Base-by-base conservation (phyloP, 2,888 invertebrate genomes). In the Leucoma salicis region DNA sequence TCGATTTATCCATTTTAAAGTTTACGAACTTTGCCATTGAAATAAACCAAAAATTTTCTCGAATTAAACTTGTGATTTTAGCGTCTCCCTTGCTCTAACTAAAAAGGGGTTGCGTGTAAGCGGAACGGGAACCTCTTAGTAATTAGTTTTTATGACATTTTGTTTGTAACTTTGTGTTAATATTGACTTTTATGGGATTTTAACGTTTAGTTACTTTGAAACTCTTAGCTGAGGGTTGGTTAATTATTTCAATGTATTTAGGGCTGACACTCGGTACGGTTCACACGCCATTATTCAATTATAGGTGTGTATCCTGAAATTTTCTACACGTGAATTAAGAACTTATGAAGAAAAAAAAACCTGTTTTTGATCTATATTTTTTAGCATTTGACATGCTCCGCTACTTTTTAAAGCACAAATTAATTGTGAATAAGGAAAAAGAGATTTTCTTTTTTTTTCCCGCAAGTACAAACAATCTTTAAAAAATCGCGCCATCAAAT, bases 31-130 rank as follows among this genome's bases (percentile, higher is more conserved):
- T 33, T 18, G 33, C 50, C 48, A 46, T 41, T 16, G 42, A 58
- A 56, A 60, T 56, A 63, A 46, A 63, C 56, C 44, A 48, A 54
- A 52, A 63, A 60, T 58, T 60, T 63, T 45, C 42, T 49, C 46
- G 51, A 54, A 60, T 60, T 63, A 45, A 58, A 58, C 48, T 60
- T 49, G 37, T 31, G 36, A 49, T 44, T 46, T 44, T 21, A 32
- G 32, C 13, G 32, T 11, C 27, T 7, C 16, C 24, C 37, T 43
- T 32, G 34, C 31, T 1, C 35, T 1, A 2, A 27, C 2, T 2
- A 31, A 24, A 10, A 14, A 13, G 37, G 7, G 21, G 8, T 13
- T 14, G 1, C 25, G 39, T 32, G 31, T 18, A 2, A 32, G 1
- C 41, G 43, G 1, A 6, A 38, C 32, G 29, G 35, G 10, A 11